Base-by-base conservation (phyloP, 2,888 invertebrate genomes). In the Xanthia icteritia region DNA sequence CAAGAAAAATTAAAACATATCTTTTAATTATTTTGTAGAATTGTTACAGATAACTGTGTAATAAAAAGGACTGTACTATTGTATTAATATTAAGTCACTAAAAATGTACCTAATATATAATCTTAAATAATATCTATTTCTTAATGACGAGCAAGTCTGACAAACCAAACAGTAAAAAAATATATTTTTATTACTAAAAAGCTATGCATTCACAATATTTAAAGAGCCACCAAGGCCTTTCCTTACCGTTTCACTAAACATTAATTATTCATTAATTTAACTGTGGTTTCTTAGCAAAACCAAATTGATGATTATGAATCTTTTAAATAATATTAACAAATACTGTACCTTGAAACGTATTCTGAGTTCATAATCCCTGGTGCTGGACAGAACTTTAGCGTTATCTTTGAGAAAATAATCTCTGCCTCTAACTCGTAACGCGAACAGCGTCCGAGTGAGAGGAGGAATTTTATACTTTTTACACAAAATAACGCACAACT, bases 401-500 rank as follows among this genome's bases (percentile, higher is more conserved):
- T 97, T 97, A 80, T 98, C 97, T 90, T 97, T 97, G 73, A 98
- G 97, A 97, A 98, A 99, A 88, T 97, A 96, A 87, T 97, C 97
- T 76, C 97, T 97, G 63, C 97, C 97, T 89, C 97, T 97, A 86
- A 97, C 96, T 90, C 98, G 97, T 66, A 99, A 94, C 27, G 98
- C 98, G 96, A 99, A 99, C 70, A 99, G 95, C 89, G 98, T 97
- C 80, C 98, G 97, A 63, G 98, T 97, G 51, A 98, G 95, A 9
- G 98, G 98, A 73, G 98, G 97, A 91, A 99, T 98, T 20, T 97
- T 97, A 84, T 98, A 96, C 83, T 97, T 96, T 92, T 98, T 98
- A 90, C 98, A 98, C 83, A 98, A 95, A 91, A 97, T 93, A 86
- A 97, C 97, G 90, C 98, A 98, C 60, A 98, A 96, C 89, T 98